Evolutionary conservation across 2,888 invertebrate genomes (phyloP).

Genomic region (Drosophila birchii): DNA sequence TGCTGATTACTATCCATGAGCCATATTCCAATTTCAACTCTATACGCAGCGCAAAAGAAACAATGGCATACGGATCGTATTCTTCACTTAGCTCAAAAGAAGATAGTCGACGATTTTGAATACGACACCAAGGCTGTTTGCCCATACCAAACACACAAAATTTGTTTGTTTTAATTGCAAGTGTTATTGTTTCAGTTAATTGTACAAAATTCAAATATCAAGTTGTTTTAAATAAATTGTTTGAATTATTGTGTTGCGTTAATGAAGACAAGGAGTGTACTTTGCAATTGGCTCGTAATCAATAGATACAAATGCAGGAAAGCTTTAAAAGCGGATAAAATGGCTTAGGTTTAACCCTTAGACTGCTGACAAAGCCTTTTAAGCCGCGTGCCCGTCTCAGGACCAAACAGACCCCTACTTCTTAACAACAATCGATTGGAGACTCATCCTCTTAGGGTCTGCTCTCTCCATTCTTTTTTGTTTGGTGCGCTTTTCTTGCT

Average conservation of each 20-base stretch:
- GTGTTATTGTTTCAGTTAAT: neutral
- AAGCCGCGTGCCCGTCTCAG: constrained; percentile 7
- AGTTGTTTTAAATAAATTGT: constrained; percentile 12
- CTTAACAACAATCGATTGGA: constrained; percentile 38
- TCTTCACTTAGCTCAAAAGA: constrained; percentile 38
- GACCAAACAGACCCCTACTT: constrained; percentile 13
- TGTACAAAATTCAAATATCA: constrained; percentile 1
- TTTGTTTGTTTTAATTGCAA: neutral
- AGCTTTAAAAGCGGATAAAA: neutral
- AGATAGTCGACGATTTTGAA: neutral
- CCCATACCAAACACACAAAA: neutral
- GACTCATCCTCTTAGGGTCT: neutral
- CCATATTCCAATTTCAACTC: neutral
- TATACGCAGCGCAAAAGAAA: constrained; percentile 41
- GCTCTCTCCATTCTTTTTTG: neutral
- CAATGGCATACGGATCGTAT: constrained; percentile 44
- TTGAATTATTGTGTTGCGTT: neutral
- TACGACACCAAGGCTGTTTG: neutral
- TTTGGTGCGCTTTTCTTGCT: constrained; percentile 13
- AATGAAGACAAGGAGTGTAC: neutral
- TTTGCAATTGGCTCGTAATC: neutral
- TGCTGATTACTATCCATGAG: neutral
- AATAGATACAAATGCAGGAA: neutral
- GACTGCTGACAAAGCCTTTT: constrained; percentile 21
- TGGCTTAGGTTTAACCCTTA: constrained; percentile 9